phyloP scores from a whole-genome alignment of 2,888 invertebrate genomes.

The Neoscelio sp. region DNA sequence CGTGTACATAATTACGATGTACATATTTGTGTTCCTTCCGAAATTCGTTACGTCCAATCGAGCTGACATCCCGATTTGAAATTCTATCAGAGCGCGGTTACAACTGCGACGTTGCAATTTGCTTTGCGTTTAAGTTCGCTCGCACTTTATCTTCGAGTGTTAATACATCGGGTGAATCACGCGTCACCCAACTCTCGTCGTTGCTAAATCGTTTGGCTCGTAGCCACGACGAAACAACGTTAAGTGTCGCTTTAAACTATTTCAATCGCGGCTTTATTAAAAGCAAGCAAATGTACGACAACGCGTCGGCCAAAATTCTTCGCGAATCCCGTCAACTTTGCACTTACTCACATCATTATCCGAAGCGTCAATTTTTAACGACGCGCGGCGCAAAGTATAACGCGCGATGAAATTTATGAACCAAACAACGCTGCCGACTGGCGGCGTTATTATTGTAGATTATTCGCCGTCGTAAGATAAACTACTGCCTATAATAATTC shows the following conservation, averaged over 20 bases:
- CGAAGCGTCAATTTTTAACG: neutral
- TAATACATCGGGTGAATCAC: slow-evolving; percentile 27
- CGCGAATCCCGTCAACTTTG: neutral
- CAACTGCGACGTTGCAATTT: neutral
- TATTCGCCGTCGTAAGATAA: slow-evolving; percentile 20
- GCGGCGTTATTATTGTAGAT: slow-evolving; percentile 5
- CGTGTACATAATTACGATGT: too few species aligned
- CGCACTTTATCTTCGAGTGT: slow-evolving; percentile 13
- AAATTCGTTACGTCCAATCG: too few species aligned
- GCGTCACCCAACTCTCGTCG: slow-evolving; percentile 8
- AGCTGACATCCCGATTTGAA: too few species aligned
- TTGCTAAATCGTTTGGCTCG: slow-evolving; percentile 28
- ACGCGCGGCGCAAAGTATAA: neutral
- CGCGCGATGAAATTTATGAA: slow-evolving; percentile 13
- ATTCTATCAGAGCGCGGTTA: neutral
- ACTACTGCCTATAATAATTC: slow-evolving; percentile 6
- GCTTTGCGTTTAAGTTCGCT: neutral
- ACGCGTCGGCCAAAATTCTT: neutral
- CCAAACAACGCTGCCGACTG: slow-evolving; percentile 10
- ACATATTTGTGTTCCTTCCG: too few species aligned
- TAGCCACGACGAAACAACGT: slow-evolving; percentile 11
- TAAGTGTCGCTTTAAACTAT: slow-evolving; percentile 13
- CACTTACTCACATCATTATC: neutral
- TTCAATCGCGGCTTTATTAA: slow-evolving; percentile 25
- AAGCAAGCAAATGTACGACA: slow-evolving; percentile 5